Evolutionary conservation across 2,888 invertebrate species (phyloP).

Genomic region (Drepana falcataria): DNA sequence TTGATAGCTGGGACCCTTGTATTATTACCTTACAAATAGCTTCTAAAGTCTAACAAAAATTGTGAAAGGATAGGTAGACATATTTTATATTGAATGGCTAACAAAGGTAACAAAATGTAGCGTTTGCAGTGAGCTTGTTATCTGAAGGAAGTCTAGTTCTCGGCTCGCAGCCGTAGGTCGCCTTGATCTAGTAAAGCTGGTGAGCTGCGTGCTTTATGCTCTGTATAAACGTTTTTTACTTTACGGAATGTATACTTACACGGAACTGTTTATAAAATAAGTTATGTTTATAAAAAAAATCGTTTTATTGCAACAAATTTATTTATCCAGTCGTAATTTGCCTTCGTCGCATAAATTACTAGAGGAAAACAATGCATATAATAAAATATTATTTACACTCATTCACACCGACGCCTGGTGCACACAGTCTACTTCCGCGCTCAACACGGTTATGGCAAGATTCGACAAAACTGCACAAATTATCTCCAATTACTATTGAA

Average conservation of each 20-base stretch:
- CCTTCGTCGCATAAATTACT: background rate
- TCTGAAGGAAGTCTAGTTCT: constrained; percentile 15
- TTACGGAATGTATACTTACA: too few relatives aligned
- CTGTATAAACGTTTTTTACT: background rate
- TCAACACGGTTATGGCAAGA: background rate
- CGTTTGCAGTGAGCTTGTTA: constrained; percentile 9
- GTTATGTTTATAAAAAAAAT: background rate
- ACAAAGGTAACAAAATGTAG: constrained; percentile 21
- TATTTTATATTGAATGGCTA: constrained; percentile 10
- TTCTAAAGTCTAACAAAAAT: too few relatives aligned
- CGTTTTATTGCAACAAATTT: background rate
- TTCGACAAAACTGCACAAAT: background rate
- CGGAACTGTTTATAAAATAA: background rate
- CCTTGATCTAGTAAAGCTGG: constrained; percentile 40
- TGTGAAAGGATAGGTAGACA: background rate
- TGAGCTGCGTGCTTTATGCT: constrained; percentile 7
- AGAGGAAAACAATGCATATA: background rate
- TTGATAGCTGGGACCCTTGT: too few relatives aligned
- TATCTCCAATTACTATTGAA: background rate
- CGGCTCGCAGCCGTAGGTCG: constrained; percentile 19
- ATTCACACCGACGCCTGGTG: background rate
- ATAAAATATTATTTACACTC: background rate
- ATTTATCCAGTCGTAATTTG: background rate
- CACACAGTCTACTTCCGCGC: background rate
- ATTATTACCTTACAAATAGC: too few relatives aligned